Evolutionary conservation across 2,888 invertebrate species (phyloP), one percentile per base, ranked within the genome.

Genomic region (Bellardia bayeri): DNA sequence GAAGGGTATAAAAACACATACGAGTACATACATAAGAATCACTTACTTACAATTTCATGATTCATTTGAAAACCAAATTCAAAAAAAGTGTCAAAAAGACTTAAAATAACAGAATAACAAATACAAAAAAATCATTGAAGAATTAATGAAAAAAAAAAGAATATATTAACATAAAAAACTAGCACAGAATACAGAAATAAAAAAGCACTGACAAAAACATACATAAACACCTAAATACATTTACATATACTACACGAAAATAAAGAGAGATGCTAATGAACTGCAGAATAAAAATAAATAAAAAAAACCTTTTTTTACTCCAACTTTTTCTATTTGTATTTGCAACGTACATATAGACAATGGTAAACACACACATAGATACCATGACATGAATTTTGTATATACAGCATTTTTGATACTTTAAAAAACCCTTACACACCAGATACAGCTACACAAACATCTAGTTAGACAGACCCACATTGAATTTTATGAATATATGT

Each of bases 121-220:
- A 58, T 11, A 51, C 14, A 72, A 80, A 71, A 71, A 58, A 74
- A 56, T 45, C 45, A 13, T 45, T 45, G 13, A 49, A 40, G 49
- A 75, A 37, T 9, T n/a, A 74, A 56, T 11, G 6, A 45, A 80
- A 23, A 56, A 56, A 78, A 40, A 82, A 72, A 56, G 54, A 83
- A 72, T 58, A 63, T 75, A 80, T 87, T 84, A 87, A 76, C 80
- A 87, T 84, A 84, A 84, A 84, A 85, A 87, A 84, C 76, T 84
- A 78, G 87, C 81, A 84, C 81, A 87, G 74, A 74, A 78, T 78
- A 81, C 71, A 84, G 72, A 78, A 78, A 37, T 51, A 68, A 74
- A 76, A 76, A 51, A 82, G 16, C 45, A 82, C 40, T 23, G 37
- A 68, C 40, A 14, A 68, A 30, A 45, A 42, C 14, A 16, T 56